Base-by-base conservation (phyloP, 2,113 vertebrate genomes). In the Sylvicapra grimmia region DNA sequence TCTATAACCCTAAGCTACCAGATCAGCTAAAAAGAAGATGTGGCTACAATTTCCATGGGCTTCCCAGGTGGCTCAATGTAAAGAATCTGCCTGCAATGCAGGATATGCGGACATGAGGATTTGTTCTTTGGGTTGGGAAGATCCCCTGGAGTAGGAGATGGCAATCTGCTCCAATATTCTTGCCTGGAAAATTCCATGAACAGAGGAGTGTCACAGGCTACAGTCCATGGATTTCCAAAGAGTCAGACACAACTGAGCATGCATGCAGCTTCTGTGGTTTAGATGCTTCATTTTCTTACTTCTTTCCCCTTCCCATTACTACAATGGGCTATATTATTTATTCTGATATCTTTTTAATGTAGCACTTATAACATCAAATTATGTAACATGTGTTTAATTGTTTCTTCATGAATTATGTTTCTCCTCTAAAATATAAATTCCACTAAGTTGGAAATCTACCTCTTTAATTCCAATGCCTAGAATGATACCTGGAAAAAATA, bases 71-170 rank as follows among this genome's bases (percentile, higher is more conserved):
- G n/a, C 8, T n/a, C 16, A 68, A 15, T 68, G 63, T 68, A 68
- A 68, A 68, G 33, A n/a, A n/a, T 68, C 33, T 68, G 18, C 16
- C 33, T 36, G 8, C 18, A 68, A 21, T 68, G 33, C n/a, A 72
- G n/a, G 9, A 72, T 36, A 36, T 72, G n/a, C 0, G 0, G 8
- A 72, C 18, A 72, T 0, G 8, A 72, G n/a, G n/a, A 72, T 72
- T 72, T 72, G n/a, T 11, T 72, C 18, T n/a, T 72, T 72, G n/a
- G 18, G 36, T 72, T 36, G n/a, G n/a, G 19, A 72, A 23, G 68
- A 23, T 40, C 5, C n/a, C n/a, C 19, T 40, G 68, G n/a, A 23
- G n/a, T 72, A 72, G 65, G 65, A 72, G 65, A 72, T 11, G n/a
- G 4, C 65, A 72, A 72, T 72, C 68, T 72, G 19, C n/a, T 72